Evolutionary conservation across 1,140 invertebrate genomes (phyloP), one percentile per base, ranked within the genome.

Genomic region (Cydia amplana): DNA sequence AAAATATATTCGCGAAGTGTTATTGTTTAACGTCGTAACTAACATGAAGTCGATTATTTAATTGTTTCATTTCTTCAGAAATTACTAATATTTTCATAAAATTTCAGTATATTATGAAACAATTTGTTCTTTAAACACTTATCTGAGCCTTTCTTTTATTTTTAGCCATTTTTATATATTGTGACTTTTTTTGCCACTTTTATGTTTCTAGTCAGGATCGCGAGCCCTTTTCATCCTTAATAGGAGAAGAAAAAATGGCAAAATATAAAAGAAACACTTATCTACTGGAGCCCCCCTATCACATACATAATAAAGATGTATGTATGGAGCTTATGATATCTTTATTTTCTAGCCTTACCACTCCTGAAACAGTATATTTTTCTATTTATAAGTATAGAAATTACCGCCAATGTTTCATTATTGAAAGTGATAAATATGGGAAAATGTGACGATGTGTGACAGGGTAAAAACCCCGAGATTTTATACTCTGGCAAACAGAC

Each of bases 91-190:
- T 23, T 9, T 60, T 10, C 55, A 20, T 60, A 60, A 60, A 60
- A 60, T 60, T 60, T 60, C 55, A 60, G 55, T 60, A 51, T 43
- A 60, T 60, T 60, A 20, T 60, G 55, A 60, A 60, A 60, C 55
- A 60, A 60, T 60, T 60, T 60, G 18, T 60, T 60, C n/a, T 60
- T 60, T 60, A 60, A 60, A 60, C 18, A 23, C 55, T 60, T 60
- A 60, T 10, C 55, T 60, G n/a, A n/a, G n/a, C n/a, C n/a, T n/a
- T n/a, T n/a, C n/a, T n/a, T n/a, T n/a, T n/a, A n/a, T n/a, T n/a
- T n/a, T n/a, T n/a, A n/a, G n/a, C n/a, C n/a, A n/a, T n/a, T n/a
- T n/a, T n/a, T n/a, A n/a, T n/a, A n/a, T n/a, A n/a, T n/a, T n/a
- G n/a, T n/a, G n/a, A n/a, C n/a, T n/a, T n/a, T n/a, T n/a, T n/a